Percentiles rank a stretch among this genome's conserved stretches.
phyloP scores from a whole-genome alignment of 2,888 invertebrate species.

The Eumerus sabulonum region DNA sequence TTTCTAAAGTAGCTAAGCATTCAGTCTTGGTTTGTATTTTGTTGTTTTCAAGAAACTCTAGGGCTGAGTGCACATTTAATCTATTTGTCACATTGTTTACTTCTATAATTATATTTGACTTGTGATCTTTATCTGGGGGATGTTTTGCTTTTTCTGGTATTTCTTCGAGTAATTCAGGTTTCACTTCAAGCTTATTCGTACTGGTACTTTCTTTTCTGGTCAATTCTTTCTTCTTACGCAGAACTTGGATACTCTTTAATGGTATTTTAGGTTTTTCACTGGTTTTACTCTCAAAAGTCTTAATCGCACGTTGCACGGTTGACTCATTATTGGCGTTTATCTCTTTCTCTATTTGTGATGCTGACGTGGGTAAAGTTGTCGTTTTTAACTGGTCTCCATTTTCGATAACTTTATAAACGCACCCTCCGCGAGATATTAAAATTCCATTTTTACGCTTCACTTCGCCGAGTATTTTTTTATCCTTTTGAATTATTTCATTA shows the following conservation, averaged over 20 bases:
- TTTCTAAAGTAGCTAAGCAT: background rate
- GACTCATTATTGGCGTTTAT: constrained; percentile 75
- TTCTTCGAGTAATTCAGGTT: constrained; percentile 41
- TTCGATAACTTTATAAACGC: constrained; percentile 78
- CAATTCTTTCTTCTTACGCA: constrained; percentile 75
- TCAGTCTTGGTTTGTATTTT: background rate
- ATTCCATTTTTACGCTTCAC: constrained; percentile 82
- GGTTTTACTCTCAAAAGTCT: constrained; percentile 74
- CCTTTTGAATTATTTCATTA: constrained; percentile 82
- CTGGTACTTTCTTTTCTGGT: constrained; percentile 50
- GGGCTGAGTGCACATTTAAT: constrained; percentile 17
- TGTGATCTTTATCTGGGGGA: background rate
- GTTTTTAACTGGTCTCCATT: constrained; percentile 63
- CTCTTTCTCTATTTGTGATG: constrained; percentile 36
- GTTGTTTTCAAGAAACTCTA: constrained; percentile 16
- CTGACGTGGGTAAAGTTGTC: constrained; percentile 21
- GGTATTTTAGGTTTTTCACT: constrained; percentile 76
- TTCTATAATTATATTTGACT: background rate
- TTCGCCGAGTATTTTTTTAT: constrained; percentile 79
- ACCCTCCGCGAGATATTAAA: constrained; percentile 76
- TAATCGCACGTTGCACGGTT: constrained; percentile 74
- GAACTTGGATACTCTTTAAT: constrained; percentile 74
- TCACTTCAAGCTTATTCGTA: constrained; percentile 16
- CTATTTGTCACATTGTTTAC: background rate
- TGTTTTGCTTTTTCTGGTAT: constrained; percentile 55